Evolutionary conservation across 23 tunicate genomes (phyloP), one percentile per base, ranked within the genome.

Genomic region (Phallusia fumigata): DNA sequence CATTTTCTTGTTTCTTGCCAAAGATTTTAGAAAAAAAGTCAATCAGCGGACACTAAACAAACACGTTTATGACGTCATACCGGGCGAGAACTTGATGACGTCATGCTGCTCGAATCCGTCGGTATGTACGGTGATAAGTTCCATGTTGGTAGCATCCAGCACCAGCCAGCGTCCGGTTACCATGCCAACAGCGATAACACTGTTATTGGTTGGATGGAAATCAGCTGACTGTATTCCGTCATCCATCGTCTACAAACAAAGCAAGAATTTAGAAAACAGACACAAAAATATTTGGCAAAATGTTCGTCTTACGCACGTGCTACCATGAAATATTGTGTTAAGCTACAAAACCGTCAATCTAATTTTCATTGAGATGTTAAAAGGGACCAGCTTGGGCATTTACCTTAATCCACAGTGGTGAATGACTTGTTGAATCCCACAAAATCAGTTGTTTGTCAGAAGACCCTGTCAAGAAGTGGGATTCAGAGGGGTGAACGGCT

Each of bases 131-230:
- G 93, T 93, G 64, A 93, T 85, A 40, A 93, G 65, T 36, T 93
- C 97, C 73, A 49, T 77, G 45, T 82, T 93, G 32, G 26, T 69
- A 22, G 92, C 50, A 45, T 95, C 99, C 45, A 87, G 53, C 0
- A 96, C 89, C 72, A 96, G 26, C 99, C 99, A 96, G 24, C 92
- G 69, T 65, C 99, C 99, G 10, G 90, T 96, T 33, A 87, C 78
- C 97, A 93, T 91, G 80, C 89, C 99, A 69, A 96, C 94, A 1
- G 96, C 96, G 19, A 93, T 83, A 31, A 91, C 74, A 52, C 73
- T 65, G 30, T 87, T 73, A 50, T 86, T 87, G 31, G 34, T 34
- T 0, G 98, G 95, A 64, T 89, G 88, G 75, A 91, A 84, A 31
- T 79, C 97, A 65, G 93, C 93, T 18, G 97, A 91, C 65, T 91